A percentile compares a stretch with the other conserved stretches of the same genome.
These are phyloP conservation scores for Tholera decimalis DNA, from an alignment of 2,888 invertebrate genomes.

Conservation along the genomic window DNA sequence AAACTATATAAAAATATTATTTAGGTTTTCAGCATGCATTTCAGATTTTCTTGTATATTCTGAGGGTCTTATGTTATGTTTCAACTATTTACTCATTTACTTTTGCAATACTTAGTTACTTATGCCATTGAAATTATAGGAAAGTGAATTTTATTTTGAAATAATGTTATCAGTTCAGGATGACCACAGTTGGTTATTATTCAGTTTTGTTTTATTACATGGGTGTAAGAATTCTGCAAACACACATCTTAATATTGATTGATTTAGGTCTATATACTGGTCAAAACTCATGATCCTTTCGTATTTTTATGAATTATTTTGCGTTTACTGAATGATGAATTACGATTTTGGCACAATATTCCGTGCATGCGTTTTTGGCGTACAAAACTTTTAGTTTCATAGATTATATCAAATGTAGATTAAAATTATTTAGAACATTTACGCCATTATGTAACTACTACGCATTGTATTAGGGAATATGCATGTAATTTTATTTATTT, in stretches of 20 bases:
- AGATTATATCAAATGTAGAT: constrained; percentile 22
- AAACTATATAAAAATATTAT: constrained; percentile 45
- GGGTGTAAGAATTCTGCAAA: neutral
- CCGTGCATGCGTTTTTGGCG: constrained; percentile 51
- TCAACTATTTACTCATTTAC: constrained; percentile 26
- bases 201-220: no score
- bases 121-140: constrained; percentile 9
- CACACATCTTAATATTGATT: neutral
- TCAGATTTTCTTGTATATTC: constrained; percentile 28
- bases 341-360: constrained; percentile 65
- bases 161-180: neutral
- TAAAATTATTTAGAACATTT: constrained; percentile 43
- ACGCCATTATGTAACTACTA: constrained; percentile 35
- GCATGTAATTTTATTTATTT: no score
- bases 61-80: neutral
- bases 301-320: constrained; percentile 11
- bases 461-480: no score
- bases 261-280: neutral
- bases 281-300: constrained; percentile 27
- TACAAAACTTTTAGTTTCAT: constrained; percentile 64
- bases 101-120: constrained; percentile 13
- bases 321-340: constrained; percentile 32
- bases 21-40: constrained; percentile 24
- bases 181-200: no score
- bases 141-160: constrained; percentile 30